phyloP scores from a whole-genome alignment of 2,888 invertebrate species.

The Omphaloscelis lunosa region DNA sequence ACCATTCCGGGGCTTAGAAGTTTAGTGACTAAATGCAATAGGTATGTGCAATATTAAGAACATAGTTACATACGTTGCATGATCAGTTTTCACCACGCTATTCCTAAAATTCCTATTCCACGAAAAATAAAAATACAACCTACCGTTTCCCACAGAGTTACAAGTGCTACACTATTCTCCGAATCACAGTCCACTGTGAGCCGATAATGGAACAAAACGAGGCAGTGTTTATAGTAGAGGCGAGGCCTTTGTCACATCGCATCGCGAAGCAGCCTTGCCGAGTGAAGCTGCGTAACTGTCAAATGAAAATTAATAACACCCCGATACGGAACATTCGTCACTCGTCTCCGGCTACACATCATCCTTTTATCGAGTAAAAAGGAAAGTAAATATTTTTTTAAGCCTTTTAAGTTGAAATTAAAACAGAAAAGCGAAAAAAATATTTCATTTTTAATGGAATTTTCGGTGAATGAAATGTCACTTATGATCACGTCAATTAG shows the following conservation, averaged over 20 bases:
- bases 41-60: background rate
- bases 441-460: constrained; percentile 22
- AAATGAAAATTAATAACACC: constrained; percentile 86
- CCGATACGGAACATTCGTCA: constrained; percentile 69
- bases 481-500: constrained; percentile 15
- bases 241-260: constrained; percentile 66
- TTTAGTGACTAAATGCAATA: background rate
- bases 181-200: constrained; percentile 67
- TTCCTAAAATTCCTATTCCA: constrained; percentile 4
- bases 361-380: constrained; percentile 56
- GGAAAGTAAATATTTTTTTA: constrained; percentile 45
- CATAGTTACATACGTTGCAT: background rate
- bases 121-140: background rate
- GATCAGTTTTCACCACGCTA: background rate
- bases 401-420: constrained; percentile 34
- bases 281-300: constrained; percentile 74
- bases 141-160: constrained; percentile 29
- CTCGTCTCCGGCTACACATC: constrained; percentile 61
- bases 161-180: constrained; percentile 64
- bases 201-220: constrained; percentile 75
- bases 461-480: constrained; percentile 4
- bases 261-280: constrained; percentile 67
- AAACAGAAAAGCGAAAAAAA: constrained; percentile 16
- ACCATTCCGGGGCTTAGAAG: background rate
- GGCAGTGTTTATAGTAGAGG: constrained; percentile 69